Evolutionary conservation across 30 jellyfish, hydroid and myxozoan genomes (phyloP), one percentile per base, ranked within the genome.

Genomic region (Sanderia malayensis): DNA sequence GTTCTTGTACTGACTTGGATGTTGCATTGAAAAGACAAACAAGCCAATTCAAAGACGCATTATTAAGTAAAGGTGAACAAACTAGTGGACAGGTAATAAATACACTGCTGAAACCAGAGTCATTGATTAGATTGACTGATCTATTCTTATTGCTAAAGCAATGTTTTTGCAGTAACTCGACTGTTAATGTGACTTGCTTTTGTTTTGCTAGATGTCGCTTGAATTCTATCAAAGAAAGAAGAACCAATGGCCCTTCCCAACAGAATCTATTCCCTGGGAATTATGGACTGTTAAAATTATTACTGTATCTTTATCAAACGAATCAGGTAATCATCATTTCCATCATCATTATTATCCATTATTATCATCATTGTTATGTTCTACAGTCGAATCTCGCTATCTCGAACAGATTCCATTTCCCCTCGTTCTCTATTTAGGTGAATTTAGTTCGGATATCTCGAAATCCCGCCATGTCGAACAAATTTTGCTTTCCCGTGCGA

Each of bases 221-320:
- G 96, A 92, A 65, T 92, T 92, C 69, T 92, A 92, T 53, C 98
- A 92, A 52, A 60, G 79, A 61, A 94, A 92, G 70, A 92, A 92
- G 68, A 92, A 67, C 58, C 98, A 95, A 30, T 92, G 98, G 98
- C 98, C 96, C 2, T 92, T 92, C 74, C 96, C 98, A 47, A 92
- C 95, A 17, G 98, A 92, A 57, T 74, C 96, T 7, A 88, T 92
- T 20, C 98, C 98, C 1, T 92, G 98, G 98, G 98, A 92, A 74
- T 57, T 92, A 26, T 92, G 98, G 98, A 80, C 91, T 28, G 85
- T 92, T 21, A 92, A 92, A 61, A 20, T 92, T 32, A 81, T 79
- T 41, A 53, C 82, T 27, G 82, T 92, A 18, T 3, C 91, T 3
- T 23, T 84, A 59, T 27, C 71, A 1, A 85, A 60, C 53, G 98